A percentile compares a stretch with the other conserved stretches of the same genome.
These are phyloP conservation scores for Bombylius discolor DNA, from an alignment of 2,888 invertebrate species.

Conservation along the genomic window DNA sequence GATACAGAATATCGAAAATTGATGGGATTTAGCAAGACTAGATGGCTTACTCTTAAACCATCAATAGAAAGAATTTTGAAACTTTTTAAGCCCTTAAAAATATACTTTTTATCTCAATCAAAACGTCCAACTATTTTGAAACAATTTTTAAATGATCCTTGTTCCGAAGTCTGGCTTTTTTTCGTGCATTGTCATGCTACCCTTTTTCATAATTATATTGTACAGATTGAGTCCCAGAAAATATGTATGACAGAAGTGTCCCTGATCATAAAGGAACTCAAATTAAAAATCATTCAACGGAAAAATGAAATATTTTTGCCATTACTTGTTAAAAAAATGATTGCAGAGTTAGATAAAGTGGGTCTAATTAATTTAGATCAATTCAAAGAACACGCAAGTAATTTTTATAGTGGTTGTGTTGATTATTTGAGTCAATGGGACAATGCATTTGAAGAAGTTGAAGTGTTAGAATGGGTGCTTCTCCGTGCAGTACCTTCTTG, in stretches of 20 bases:
- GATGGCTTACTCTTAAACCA: constrained; percentile 1
- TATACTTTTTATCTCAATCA: background rate
- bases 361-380: background rate
- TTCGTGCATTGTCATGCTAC: constrained; percentile 1
- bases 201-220: background rate
- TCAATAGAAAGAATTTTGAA: background rate
- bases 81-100: background rate
- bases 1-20: background rate
- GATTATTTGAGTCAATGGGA: constrained; percentile 1
- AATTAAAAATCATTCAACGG: background rate
- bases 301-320: background rate
- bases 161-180: background rate
- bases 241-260: background rate
- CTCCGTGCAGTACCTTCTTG: constrained; percentile 2
- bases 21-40: background rate
- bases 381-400: background rate
- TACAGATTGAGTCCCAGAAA: background rate
- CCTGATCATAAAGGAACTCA: background rate
- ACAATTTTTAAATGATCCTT: background rate
- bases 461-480: background rate
- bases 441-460: background rate
- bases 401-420: background rate
- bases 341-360: background rate
- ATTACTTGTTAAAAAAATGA: background rate
- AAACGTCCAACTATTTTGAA: background rate